Percentiles rank a stretch among this genome's conserved stretches.
These are phyloP conservation scores for Schizotus pectinicornis DNA, from an alignment of 2,888 invertebrate genomes.

Conservation along the genomic window DNA sequence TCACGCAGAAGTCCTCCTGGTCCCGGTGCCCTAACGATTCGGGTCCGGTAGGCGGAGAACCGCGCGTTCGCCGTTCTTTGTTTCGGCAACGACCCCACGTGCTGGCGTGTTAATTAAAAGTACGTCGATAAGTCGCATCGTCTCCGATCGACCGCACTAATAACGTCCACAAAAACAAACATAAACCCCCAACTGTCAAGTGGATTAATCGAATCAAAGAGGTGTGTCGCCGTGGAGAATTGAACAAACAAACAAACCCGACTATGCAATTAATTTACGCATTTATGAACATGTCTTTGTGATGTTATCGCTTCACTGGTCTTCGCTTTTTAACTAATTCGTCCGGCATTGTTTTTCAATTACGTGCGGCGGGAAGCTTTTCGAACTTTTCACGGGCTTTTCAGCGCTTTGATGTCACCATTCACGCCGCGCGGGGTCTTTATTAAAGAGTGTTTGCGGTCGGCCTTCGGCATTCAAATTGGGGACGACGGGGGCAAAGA, in stretches of 20 bases:
- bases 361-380: constrained; percentile 32
- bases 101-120: constrained; percentile 25
- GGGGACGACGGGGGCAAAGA: not conserved
- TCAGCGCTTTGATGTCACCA: constrained; percentile 27
- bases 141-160: constrained; percentile 9
- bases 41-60: constrained; percentile 20
- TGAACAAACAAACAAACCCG: constrained; percentile 30
- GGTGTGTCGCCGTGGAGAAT: constrained; percentile 32
- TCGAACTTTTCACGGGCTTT: constrained; percentile 37
- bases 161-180: constrained; percentile 34
- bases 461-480: not conserved
- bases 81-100: constrained; percentile 19
- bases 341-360: constrained; percentile 36
- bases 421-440: constrained; percentile 9
- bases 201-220: constrained; percentile 38
- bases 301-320: constrained; percentile 44
- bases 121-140: constrained; percentile 18
- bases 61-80: constrained; percentile 19
- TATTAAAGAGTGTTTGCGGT: constrained; percentile 13
- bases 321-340: constrained; percentile 36
- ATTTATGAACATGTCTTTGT: constrained; percentile 47
- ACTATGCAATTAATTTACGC: constrained; percentile 44
- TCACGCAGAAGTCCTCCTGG: constrained; percentile 18
- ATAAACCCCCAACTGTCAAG: constrained; percentile 37
- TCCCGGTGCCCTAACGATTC: constrained; percentile 17